These are phyloP conservation scores for Mus minutoides DNA, from an alignment of 2,797 vertebrate genomes.

Conservation along the genomic window DNA sequence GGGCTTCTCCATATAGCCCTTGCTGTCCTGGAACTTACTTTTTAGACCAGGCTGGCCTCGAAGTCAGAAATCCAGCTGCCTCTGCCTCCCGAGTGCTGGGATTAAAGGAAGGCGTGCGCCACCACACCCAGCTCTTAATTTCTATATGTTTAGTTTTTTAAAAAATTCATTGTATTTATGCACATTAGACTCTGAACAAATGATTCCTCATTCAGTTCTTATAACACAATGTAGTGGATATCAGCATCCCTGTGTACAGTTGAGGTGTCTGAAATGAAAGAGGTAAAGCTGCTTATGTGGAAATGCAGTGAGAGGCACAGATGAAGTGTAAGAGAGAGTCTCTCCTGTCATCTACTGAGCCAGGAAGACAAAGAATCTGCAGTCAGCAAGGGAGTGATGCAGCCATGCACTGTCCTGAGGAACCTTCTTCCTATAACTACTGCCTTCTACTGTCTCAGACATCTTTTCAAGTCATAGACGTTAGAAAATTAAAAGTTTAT, in stretches of 20 bases:
- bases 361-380: neutral
- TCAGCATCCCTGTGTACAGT: neutral
- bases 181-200: neutral
- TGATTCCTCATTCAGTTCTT: neutral
- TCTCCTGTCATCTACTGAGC: neutral
- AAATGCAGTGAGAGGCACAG: neutral
- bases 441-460: neutral
- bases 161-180: neutral
- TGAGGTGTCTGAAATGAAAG: neutral
- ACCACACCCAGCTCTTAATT: too few relatives aligned
- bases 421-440: neutral
- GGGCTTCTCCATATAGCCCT: too few relatives aligned
- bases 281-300: neutral
- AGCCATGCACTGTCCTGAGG: neutral
- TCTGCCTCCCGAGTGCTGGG: too few relatives aligned
- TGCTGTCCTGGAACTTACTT: too few relatives aligned
- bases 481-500: neutral
- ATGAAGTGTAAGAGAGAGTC: neutral
- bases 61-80: too few relatives aligned
- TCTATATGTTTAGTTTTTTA: neutral
- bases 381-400: neutral
- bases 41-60: too few relatives aligned
- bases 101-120: too few relatives aligned
- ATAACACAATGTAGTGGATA: neutral
- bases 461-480: constrained; percentile 2